Percentiles rank a stretch among this genome's conserved stretches.
Conservation (phyloP, 1,140 invertebrate genomes). For the Teleopsis dalmanni region DNA sequence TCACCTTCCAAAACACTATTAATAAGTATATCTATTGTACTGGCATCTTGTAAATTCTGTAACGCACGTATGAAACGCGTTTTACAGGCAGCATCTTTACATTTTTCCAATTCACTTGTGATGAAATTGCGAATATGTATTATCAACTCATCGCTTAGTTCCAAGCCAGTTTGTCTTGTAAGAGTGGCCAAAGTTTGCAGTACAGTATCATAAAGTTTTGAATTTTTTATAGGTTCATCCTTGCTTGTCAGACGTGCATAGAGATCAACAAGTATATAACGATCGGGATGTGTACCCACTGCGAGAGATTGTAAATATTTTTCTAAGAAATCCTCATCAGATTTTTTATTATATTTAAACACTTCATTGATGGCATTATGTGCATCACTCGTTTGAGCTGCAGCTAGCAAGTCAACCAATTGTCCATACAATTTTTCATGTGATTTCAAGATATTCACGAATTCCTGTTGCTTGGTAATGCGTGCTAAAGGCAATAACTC, state of each 20-base stretch:
- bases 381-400: constrained; percentile 56
- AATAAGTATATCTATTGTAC: constrained; percentile 53
- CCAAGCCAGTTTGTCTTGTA: constrained; percentile 44
- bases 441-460: constrained; percentile 53
- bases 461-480: constrained; percentile 51
- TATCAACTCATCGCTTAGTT: constrained; percentile 21
- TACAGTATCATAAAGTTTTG: constrained; percentile 57
- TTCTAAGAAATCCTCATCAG: constrained; percentile 54
- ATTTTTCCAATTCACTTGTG: constrained; percentile 5
- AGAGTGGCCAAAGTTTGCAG: constrained; percentile 58
- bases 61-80: constrained; percentile 58
- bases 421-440: constrained; percentile 51
- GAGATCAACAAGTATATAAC: constrained; percentile 55
- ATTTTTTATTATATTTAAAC: constrained; percentile 48
- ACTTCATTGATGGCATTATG: constrained; percentile 62
- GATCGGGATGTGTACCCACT: constrained; percentile 52
- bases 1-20: constrained; percentile 48
- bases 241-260: constrained; percentile 29
- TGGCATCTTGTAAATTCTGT: constrained; percentile 56
- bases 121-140: constrained; percentile 21
- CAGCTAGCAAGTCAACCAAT: constrained; percentile 61
- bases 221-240: constrained; percentile 47
- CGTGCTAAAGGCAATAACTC: constrained; percentile 55
- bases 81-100: constrained; percentile 41
- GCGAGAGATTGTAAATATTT: constrained; percentile 67